Percentiles rank a stretch among this genome's conserved stretches.
Evolutionary conservation across 2,113 vertebrate genomes (phyloP).

Genomic region (Sakesphorus luctuosus): DNA sequence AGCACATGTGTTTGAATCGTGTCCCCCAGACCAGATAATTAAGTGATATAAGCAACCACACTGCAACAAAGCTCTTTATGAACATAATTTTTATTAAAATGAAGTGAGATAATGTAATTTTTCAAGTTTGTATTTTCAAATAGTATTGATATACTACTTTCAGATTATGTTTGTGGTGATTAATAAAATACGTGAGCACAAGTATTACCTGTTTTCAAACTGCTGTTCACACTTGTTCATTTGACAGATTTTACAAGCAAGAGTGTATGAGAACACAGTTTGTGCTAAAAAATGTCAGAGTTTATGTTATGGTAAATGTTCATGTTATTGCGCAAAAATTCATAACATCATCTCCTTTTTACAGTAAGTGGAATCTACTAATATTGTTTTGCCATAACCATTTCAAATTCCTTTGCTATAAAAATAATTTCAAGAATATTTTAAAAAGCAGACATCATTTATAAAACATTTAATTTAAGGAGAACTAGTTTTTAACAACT

Average conservation of each 20-base stretch:
- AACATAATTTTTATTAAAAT: background rate
- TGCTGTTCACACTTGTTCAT: conserved; percentile 1
- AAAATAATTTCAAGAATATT: background rate
- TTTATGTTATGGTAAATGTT: background rate
- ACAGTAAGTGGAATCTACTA: background rate
- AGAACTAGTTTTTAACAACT: background rate
- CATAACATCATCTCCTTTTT: background rate
- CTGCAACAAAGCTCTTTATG: background rate
- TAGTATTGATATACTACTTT: background rate
- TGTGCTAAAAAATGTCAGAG: background rate
- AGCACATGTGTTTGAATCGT: background rate
- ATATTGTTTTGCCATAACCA: background rate
- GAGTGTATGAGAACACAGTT: background rate
- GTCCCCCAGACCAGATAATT: background rate
- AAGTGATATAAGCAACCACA: background rate
- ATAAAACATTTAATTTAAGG: background rate
- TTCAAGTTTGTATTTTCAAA: background rate
- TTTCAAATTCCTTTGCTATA: conserved; percentile 19
- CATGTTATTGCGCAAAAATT: background rate
- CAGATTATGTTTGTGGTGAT: background rate
- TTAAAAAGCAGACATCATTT: conserved; percentile 6
- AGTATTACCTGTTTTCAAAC: conserved; percentile 5
- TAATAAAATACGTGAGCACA: conserved; percentile 18
- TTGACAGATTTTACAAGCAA: conserved; percentile 1
- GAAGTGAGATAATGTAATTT: background rate